phyloP scores from a whole-genome alignment of 1,140 invertebrate genomes.

The Archegozetes longisetosus region DNA sequence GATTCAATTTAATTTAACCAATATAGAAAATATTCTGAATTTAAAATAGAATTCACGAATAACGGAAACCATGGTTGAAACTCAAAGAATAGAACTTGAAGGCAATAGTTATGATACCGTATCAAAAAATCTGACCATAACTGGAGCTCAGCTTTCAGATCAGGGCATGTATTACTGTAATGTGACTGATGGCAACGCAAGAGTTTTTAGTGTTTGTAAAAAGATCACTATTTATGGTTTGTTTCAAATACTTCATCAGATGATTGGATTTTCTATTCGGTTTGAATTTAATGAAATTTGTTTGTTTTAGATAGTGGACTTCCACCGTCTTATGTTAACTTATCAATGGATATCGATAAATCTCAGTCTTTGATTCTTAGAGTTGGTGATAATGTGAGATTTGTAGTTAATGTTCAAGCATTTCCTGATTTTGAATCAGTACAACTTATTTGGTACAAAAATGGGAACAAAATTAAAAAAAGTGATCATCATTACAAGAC shows the following conservation, averaged over 20 bases:
- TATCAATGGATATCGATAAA: slow-evolving; percentile 18
- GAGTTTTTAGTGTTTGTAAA: slow-evolving; percentile 10
- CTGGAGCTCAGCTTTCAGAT: slow-evolving; percentile 15
- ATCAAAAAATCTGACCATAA: slow-evolving; percentile 15
- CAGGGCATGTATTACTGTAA: slow-evolving; percentile 20
- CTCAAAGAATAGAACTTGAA: neutral
- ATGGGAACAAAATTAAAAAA: neutral
- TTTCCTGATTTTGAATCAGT: slow-evolving; percentile 15
- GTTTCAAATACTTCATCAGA: too few species aligned
- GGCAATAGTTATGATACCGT: slow-evolving; percentile 19
- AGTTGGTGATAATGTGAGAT: slow-evolving; percentile 14
- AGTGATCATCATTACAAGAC: slow-evolving; percentile 1
- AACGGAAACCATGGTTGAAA: slow-evolving; percentile 12
- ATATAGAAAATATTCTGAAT: too few species aligned
- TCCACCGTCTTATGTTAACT: slow-evolving; percentile 16
- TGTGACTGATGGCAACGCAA: slow-evolving; percentile 20
- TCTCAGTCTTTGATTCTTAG: slow-evolving; percentile 1
- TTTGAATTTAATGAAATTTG: too few species aligned
- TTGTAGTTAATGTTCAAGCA: slow-evolving; percentile 17
- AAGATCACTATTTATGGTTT: slow-evolving; percentile 19
- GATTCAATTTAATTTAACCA: too few species aligned
- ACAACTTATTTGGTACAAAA: slow-evolving; percentile 18
- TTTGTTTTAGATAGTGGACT: slow-evolving; percentile 12
- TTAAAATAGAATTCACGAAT: slow-evolving; percentile 3
- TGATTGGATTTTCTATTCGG: too few species aligned